Base-by-base conservation (phyloP, 2,888 invertebrate species). In the Latrodectus hesperus region DNA sequence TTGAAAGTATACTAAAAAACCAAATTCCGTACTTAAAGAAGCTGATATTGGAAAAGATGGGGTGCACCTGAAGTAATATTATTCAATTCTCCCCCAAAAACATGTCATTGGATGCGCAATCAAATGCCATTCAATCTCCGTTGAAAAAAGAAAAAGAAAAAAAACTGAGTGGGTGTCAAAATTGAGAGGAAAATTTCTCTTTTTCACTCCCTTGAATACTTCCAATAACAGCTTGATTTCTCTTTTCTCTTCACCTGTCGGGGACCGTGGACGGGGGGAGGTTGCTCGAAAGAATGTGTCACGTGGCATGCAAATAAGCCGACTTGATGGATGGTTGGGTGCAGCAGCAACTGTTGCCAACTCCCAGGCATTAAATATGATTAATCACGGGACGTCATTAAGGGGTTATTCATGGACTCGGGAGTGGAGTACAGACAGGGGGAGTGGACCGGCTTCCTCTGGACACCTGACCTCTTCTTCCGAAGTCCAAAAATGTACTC, bases 221-320 rank as follows among this genome's bases (percentile, higher is more conserved):
- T 38, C 38, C 60, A 60, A 60, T 55, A 55, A 55, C n/a, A 11
- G 12, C 60, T 60, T 60, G 60, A 60, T 60, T 38, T 38, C 60
- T 6, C n/a, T 12, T 60, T 60, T n/a, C 60, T 16, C 60, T n/a
- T 60, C n/a, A 60, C 60, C 60, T 60, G 60, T 60, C 60, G n/a
- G 60, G n/a, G 60, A 60, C 60, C 4, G 4, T 6, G 60, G 60
- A 60, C 55, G n/a, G 60, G 8, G n/a, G 60, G n/a, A 14, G 12
- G 12, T 9, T 3, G 6, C 38, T 38, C 38, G 38, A 38, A 38
- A 38, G 60, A n/a, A 60, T 16, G 60, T 60, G 60, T 60, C 60
- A 60, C 60, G 60, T 60, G 60, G 22, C 38, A 70, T 70, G 70
- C 70, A 70, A 70, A 70, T 70, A 14, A 70, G 70, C 22, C 70